phyloP scores from a whole-genome alignment of 2,113 vertebrate genomes.

The Cynopterus brachyotis region DNA sequence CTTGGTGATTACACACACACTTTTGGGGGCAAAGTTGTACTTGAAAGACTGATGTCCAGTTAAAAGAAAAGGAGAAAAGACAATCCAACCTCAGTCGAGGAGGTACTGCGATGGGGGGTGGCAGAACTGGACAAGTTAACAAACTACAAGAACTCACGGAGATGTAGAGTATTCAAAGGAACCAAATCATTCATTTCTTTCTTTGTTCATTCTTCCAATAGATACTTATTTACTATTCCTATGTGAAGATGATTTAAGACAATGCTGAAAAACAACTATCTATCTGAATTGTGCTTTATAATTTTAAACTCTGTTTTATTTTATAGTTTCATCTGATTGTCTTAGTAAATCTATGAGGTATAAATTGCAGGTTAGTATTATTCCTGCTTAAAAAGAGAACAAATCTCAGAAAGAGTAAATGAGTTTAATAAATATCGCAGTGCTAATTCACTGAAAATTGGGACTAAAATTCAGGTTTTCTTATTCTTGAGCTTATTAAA shows the following conservation, averaged over 20 bases:
- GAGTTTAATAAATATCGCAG: neutral
- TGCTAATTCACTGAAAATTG: constrained; percentile 20
- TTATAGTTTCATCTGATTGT: neutral
- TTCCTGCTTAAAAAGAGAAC: neutral
- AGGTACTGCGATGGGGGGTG: neutral
- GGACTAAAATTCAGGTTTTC: neutral
- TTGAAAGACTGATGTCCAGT: neutral
- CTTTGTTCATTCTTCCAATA: neutral
- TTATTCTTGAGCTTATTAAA: neutral
- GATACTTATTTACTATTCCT: neutral
- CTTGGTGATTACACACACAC: neutral
- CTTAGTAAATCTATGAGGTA: neutral
- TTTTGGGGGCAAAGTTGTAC: neutral
- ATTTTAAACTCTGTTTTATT: constrained; percentile 3
- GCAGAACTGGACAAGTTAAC: neutral
- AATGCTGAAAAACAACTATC: neutral
- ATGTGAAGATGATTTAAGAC: neutral
- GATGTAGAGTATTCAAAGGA: neutral
- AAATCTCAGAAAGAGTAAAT: neutral
- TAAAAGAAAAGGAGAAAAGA: neutral
- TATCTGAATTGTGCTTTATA: neutral
- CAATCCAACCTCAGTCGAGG: neutral
- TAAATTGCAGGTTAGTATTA: neutral
- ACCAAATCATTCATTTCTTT: neutral
- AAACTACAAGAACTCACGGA: neutral